Evolutionary conservation across 2,888 invertebrate genomes (phyloP).

Genomic region (Chrysodeixis includens): DNA sequence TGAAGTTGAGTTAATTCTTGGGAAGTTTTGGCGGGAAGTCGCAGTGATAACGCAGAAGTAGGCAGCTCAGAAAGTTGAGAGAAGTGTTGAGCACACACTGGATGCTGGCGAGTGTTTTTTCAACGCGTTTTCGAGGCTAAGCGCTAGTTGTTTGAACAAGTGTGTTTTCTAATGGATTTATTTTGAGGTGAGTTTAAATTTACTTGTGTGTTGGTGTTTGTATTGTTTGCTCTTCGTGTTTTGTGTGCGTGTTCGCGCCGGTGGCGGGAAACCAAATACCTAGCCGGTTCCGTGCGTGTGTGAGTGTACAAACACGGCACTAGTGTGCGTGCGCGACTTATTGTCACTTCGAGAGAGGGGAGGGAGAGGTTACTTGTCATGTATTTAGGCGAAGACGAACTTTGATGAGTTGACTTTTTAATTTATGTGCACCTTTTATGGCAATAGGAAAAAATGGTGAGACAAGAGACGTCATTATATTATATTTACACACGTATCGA

Average conservation of each 20-base stretch:
- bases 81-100: constrained; percentile 86
- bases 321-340: constrained; percentile 83
- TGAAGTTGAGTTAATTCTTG: constrained; percentile 68
- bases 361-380: constrained; percentile 87
- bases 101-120: constrained; percentile 87
- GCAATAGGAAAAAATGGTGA: constrained; percentile 63
- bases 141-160: constrained; percentile 90
- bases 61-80: constrained; percentile 85
- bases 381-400: constrained; percentile 87
- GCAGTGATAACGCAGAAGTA: constrained; percentile 76
- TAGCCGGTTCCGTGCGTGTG: constrained; percentile 81
- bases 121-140: constrained; percentile 89
- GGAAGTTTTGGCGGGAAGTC: constrained; percentile 77
- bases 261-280: constrained; percentile 89
- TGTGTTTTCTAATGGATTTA: constrained; percentile 90
- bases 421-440: constrained; percentile 79
- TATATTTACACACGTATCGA: constrained; percentile 75
- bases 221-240: constrained; percentile 88
- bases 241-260: constrained; percentile 87
- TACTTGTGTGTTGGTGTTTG: constrained; percentile 89
- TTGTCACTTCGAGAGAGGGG: constrained; percentile 88
- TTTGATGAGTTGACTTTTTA: constrained; percentile 87
- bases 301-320: constrained; percentile 82
- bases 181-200: constrained; percentile 90
- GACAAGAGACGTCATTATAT: constrained; percentile 60